Evolutionary conservation across 2,113 vertebrate genomes (phyloP).

Genomic region (Oriolus oriolus): DNA sequence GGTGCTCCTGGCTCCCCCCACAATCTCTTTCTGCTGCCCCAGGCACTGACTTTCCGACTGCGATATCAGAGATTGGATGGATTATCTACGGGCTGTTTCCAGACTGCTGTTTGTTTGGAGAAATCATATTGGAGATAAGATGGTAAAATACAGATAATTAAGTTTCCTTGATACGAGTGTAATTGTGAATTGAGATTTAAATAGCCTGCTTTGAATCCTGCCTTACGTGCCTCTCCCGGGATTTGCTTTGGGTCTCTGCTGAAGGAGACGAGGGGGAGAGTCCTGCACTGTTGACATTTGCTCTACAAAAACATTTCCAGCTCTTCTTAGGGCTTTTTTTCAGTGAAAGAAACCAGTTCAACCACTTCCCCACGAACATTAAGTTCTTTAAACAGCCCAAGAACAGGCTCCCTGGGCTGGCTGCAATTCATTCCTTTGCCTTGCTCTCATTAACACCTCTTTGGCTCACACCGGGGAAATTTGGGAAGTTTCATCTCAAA

Average conservation of each 20-base stretch:
- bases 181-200: constrained; percentile 46
- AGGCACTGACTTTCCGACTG: background rate
- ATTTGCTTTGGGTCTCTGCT: constrained; percentile 18
- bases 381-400: background rate
- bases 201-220: constrained; percentile 23
- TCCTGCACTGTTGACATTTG: constrained; percentile 51
- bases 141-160: constrained; percentile 47
- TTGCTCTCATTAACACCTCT: constrained; percentile 50
- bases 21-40: background rate
- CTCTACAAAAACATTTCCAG: constrained; percentile 51
- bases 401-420: background rate
- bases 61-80: background rate
- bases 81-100: constrained; percentile 30
- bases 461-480: background rate
- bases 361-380: constrained; percentile 31
- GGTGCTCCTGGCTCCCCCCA: background rate
- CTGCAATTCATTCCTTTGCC: background rate
- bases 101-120: constrained; percentile 54
- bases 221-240: background rate
- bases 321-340: constrained; percentile 47
- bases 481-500: background rate
- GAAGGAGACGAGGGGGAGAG: background rate
- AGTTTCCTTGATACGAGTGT: constrained; percentile 13
- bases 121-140: constrained; percentile 54
- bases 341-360: constrained; percentile 46